phyloP scores from a whole-genome alignment of 1,140 invertebrate species.

The Bombus waltoni region DNA sequence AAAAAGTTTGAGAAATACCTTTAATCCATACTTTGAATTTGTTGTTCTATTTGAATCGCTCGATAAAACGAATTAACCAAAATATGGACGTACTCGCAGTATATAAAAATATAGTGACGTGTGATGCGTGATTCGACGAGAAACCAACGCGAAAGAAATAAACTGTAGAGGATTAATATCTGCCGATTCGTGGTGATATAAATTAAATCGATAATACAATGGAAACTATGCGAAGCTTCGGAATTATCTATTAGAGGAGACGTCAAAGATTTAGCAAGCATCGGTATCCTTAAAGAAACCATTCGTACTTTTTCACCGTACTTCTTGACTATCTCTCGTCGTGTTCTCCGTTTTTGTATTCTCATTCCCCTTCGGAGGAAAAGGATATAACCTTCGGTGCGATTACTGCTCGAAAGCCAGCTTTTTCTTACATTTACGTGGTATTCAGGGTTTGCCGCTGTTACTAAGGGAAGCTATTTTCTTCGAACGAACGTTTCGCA shows the following conservation, averaged over 20 bases:
- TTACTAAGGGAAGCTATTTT: conserved; percentile 46
- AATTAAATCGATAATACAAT: neutral
- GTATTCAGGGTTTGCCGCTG: conserved; percentile 27
- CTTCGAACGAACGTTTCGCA: conserved; percentile 53
- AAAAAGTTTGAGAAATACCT: neutral
- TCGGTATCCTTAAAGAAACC: conserved; percentile 21
- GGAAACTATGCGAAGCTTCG: neutral
- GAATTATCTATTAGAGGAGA: neutral
- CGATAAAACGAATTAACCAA: too few species aligned
- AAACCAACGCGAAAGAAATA: neutral
- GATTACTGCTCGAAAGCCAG: conserved; percentile 42
- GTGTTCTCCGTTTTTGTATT: conserved; percentile 37
- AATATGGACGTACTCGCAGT: too few species aligned
- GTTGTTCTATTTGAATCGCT: too few species aligned
- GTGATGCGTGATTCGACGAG: neutral
- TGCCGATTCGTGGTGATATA: neutral
- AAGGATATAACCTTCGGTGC: conserved; percentile 59
- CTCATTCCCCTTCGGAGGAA: conserved; percentile 48
- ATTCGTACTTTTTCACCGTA: conserved; percentile 18
- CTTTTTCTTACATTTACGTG: conserved; percentile 58
- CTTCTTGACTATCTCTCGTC: conserved; percentile 29
- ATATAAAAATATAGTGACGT: neutral
- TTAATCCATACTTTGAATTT: neutral
- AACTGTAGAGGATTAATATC: neutral
- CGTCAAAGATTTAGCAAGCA: neutral